A percentile compares a stretch with the other conserved stretches of the same genome.
Evolutionary conservation across 2,888 invertebrate genomes (phyloP).

Genomic region (Dermolepida albohirtum): DNA sequence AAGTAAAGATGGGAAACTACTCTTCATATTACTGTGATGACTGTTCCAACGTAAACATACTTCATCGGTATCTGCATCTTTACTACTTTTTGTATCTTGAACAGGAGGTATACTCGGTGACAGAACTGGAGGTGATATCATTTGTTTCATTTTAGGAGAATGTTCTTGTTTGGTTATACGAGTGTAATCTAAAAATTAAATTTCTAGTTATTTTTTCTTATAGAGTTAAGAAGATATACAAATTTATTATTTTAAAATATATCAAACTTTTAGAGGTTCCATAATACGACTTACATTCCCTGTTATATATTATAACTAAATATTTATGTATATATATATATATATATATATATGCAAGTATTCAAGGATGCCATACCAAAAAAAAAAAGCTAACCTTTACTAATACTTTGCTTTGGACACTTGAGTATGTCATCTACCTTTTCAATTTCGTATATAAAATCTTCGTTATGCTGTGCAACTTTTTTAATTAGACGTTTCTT

Average conservation of each 20-base stretch:
- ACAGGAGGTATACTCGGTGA: constrained; percentile 7
- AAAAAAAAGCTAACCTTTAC: constrained; percentile 11
- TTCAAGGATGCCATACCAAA: not conserved
- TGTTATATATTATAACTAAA: too few relatives aligned
- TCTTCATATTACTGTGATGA: constrained; percentile 69
- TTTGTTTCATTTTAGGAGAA: not conserved
- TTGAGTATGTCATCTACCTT: constrained; percentile 16
- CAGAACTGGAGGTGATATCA: constrained; percentile 8
- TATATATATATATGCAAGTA: too few relatives aligned
- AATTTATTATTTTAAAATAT: too few relatives aligned
- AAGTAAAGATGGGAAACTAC: constrained; percentile 67
- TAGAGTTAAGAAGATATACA: too few relatives aligned
- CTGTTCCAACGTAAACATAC: constrained; percentile 70
- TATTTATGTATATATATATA: too few relatives aligned
- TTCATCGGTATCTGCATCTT: constrained; percentile 52
- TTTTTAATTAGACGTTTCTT: constrained; percentile 27
- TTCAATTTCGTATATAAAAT: constrained; percentile 37
- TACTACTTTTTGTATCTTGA: constrained; percentile 12
- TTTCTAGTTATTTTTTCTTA: too few relatives aligned
- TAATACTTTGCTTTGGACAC: not conserved
- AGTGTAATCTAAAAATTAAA: not conserved
- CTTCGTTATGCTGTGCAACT: constrained; percentile 5
- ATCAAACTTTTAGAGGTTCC: too few relatives aligned
- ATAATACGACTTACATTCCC: not conserved
- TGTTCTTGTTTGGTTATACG: constrained; percentile 1